These are phyloP conservation scores for Drosophila pectinifera DNA, from an alignment of 1,140 invertebrate genomes.

Conservation along the genomic window DNA sequence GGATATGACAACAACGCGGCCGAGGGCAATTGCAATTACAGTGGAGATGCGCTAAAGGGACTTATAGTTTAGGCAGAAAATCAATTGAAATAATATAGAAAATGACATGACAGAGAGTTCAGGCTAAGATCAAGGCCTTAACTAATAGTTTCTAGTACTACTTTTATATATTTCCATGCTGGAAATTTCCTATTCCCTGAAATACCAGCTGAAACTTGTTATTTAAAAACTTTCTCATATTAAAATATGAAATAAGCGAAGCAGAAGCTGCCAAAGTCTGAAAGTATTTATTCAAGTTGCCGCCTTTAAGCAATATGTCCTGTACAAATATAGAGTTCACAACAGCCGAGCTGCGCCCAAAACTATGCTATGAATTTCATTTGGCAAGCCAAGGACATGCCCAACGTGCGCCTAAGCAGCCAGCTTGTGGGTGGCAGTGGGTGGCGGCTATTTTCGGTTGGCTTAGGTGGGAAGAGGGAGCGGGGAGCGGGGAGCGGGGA, in stretches of 20 bases:
- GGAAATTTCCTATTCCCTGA: too few relatives aligned
- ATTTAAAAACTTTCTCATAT: not conserved
- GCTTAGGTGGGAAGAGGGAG: slow-evolving; percentile 5
- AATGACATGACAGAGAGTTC: too few relatives aligned
- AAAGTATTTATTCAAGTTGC: slow-evolving; percentile 11
- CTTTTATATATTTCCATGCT: too few relatives aligned
- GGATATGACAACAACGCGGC: slow-evolving; percentile 35
- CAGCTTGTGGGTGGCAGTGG: slow-evolving; percentile 24
- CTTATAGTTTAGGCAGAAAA: slow-evolving; percentile 1
- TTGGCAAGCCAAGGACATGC: slow-evolving; percentile 82
- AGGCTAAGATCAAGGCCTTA: too few relatives aligned
- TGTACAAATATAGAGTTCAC: slow-evolving; percentile 54
- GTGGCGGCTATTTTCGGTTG: slow-evolving; percentile 10
- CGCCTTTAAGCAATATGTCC: slow-evolving; percentile 33
- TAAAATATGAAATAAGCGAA: not conserved
- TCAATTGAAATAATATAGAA: not conserved
- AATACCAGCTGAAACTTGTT: not conserved
- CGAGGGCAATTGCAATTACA: slow-evolving; percentile 58
- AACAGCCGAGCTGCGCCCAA: slow-evolving; percentile 57
- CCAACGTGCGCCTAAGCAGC: slow-evolving; percentile 79
- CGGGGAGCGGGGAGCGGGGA: too few relatives aligned
- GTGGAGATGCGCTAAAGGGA: slow-evolving; percentile 34
- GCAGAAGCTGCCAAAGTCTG: not conserved
- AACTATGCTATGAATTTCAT: slow-evolving; percentile 83
- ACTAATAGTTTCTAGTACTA: too few relatives aligned